Evolutionary conservation across 2,113 vertebrate genomes (phyloP).

Genomic region (Rhegmatorhina hoffmannsi): DNA sequence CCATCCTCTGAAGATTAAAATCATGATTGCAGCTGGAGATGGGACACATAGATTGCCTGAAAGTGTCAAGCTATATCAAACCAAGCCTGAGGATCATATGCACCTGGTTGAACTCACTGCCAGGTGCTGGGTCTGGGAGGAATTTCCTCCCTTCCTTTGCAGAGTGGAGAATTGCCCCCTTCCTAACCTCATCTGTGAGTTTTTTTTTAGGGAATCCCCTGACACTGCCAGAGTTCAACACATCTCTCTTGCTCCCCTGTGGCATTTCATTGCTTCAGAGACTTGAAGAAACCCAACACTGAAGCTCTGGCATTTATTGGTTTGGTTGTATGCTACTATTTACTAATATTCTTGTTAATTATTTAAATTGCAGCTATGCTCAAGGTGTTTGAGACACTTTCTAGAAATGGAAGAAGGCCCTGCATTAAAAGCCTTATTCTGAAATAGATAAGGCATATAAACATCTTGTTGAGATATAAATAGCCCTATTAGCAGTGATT

Average conservation of each 20-base stretch:
- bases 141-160: neutral
- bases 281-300: neutral
- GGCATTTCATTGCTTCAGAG: neutral
- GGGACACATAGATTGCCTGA: neutral
- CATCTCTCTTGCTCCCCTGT: neutral
- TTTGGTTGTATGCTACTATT: neutral
- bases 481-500: neutral
- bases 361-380: neutral
- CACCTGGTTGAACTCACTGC: neutral
- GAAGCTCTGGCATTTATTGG: neutral
- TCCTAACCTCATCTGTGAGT: neutral
- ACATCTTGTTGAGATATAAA: neutral
- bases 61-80: neutral
- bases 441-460: neutral
- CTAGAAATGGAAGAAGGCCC: neutral
- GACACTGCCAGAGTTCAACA: neutral
- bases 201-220: neutral
- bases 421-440: neutral
- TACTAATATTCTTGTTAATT: neutral
- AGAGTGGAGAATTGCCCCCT: neutral
- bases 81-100: neutral
- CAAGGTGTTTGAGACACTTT: neutral
- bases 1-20: constrained; percentile 40
- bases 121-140: neutral
- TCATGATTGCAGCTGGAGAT: constrained; percentile 18